Base-by-base conservation (phyloP, 2,113 vertebrate species). In the Jacana jacana region DNA sequence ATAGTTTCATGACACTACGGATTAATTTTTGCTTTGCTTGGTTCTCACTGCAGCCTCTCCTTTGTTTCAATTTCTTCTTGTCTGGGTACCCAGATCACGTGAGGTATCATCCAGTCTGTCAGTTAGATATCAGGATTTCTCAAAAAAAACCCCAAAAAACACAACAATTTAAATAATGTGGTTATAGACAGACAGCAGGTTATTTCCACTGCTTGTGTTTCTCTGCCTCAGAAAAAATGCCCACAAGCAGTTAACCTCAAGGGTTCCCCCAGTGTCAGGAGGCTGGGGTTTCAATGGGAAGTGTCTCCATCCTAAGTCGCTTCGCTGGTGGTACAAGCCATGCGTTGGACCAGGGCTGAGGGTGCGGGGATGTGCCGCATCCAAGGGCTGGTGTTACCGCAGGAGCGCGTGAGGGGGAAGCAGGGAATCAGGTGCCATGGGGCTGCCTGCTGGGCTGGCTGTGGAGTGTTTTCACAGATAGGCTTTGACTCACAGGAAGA, bases 401-500 rank as follows among this genome's bases (percentile, higher is more conserved):
- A 60, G 9, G 37, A 33, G 61, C 0, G 0, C 2, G 4, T 10
- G 52, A 46, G 5, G 1, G 8, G 52, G 20, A 77, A 44, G 79
- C 63, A 18, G 82, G 61, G 90, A 31, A 28, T 39, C 33, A 31
- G 83, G 88, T 93, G 91, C 80, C 39, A 0, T 17, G 46, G 61
- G 88, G 51, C 91, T 92, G 89, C 83, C 55, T 73, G 85, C 93
- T 94, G 89, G 31, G 88, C 64, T 63, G 7, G 42, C 81, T 77
- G 1, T 39, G 51, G 75, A 83, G 42, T 66, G 55, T 73, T 94
- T 86, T 51, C 90, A 57, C 81, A 76, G 48, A 86, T 44, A n/a
- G 48, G 20, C 57, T 93, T 96, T 94, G 80, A 88, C 90, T 93
- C 92, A 90, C 93, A 88, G 96, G 96, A 93, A 95, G 86, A 91